Evolutionary conservation across 2,113 vertebrate species (phyloP).

Genomic region (Pandion haliaetus): DNA sequence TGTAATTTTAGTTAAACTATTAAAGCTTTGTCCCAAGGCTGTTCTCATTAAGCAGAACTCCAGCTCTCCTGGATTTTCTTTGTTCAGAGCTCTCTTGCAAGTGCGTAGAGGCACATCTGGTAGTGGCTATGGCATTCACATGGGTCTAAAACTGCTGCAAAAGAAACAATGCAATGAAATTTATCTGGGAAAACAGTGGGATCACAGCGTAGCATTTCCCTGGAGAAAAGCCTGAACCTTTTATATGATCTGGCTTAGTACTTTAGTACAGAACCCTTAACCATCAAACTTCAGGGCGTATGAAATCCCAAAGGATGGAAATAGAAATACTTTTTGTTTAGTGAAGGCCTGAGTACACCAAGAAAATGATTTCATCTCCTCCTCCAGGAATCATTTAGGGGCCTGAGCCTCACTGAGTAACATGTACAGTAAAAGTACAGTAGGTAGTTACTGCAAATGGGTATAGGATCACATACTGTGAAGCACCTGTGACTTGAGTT

Average conservation of each 20-base stretch:
- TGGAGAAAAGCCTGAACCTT: slow-evolving; percentile 50
- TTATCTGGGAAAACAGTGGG: slow-evolving; percentile 63
- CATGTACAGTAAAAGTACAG: background rate
- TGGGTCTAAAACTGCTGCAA: slow-evolving; percentile 32
- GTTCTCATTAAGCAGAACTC: slow-evolving; percentile 55
- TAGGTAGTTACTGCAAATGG: background rate
- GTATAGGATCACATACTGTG: background rate
- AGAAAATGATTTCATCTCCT: background rate
- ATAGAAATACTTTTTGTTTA: slow-evolving; percentile 30
- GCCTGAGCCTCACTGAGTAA: background rate
- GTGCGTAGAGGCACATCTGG: slow-evolving; percentile 41
- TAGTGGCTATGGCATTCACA: slow-evolving; percentile 26
- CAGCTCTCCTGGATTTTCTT: slow-evolving; percentile 47
- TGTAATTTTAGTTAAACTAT: slow-evolving; percentile 75
- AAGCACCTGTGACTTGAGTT: background rate
- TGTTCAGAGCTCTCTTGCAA: slow-evolving; percentile 41
- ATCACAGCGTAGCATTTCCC: slow-evolving; percentile 48
- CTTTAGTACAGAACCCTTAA: background rate
- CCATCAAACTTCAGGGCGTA: background rate
- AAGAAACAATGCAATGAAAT: slow-evolving; percentile 59
- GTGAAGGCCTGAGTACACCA: background rate
- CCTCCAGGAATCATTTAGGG: background rate
- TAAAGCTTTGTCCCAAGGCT: slow-evolving; percentile 69
- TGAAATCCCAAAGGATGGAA: slow-evolving; percentile 4
- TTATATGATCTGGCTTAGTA: slow-evolving; percentile 40